Evolutionary conservation across 1,140 invertebrate species (phyloP).

Genomic region (Bombus terrestris): DNA sequence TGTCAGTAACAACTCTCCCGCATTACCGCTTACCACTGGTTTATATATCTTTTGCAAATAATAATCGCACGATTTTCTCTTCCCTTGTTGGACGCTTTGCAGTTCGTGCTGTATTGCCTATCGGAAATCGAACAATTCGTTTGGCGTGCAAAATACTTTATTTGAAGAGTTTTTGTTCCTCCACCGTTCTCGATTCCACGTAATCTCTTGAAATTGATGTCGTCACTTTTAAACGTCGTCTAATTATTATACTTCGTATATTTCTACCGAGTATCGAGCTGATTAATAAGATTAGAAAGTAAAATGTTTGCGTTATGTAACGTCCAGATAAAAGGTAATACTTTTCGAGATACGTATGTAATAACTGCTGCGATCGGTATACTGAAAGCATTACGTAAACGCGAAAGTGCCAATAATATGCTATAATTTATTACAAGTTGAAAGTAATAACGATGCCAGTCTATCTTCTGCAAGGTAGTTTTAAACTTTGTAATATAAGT

Average conservation of each 20-base stretch:
- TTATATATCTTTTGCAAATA: slow-evolving; percentile 62
- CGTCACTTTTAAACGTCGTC: slow-evolving; percentile 29
- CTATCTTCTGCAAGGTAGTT: neutral
- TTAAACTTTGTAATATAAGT: neutral
- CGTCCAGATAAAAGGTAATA: slow-evolving; percentile 11
- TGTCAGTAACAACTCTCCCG: slow-evolving; percentile 78
- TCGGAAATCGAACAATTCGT: slow-evolving; percentile 58
- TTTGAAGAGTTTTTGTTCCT: slow-evolving; percentile 43
- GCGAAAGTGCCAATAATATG: slow-evolving; percentile 33
- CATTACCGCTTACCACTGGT: slow-evolving; percentile 55
- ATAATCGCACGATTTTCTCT: slow-evolving; percentile 43
- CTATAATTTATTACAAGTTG: slow-evolving; percentile 26
- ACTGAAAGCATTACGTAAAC: slow-evolving; percentile 39
- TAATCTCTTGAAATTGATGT: neutral
- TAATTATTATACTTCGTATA: neutral
- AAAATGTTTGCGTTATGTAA: slow-evolving; percentile 32
- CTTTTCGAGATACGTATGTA: neutral
- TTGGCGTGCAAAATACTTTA: slow-evolving; percentile 26
- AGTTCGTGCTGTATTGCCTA: neutral
- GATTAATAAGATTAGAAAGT: slow-evolving; percentile 36
- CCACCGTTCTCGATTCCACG: no score
- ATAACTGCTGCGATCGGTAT: slow-evolving; percentile 21
- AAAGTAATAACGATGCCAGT: neutral
- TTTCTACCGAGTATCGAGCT: neutral
- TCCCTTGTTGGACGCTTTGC: neutral